Evolutionary conservation across 2,113 vertebrate species (phyloP).

Genomic region (Atlantisia rogersi): DNA sequence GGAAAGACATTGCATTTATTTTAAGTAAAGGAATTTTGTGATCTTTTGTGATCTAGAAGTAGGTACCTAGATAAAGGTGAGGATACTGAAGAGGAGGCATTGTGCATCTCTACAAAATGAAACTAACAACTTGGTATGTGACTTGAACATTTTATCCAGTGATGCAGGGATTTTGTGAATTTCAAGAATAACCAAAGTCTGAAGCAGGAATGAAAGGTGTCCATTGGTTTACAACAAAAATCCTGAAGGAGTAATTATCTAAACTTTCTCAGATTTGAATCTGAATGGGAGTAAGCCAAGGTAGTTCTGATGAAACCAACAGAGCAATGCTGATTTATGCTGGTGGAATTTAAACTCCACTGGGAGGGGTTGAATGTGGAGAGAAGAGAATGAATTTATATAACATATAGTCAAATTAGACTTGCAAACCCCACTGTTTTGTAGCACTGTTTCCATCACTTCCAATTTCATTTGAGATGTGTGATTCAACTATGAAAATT

Average conservation of each 20-base stretch:
- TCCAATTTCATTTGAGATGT: neutral
- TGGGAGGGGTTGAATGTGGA: neutral
- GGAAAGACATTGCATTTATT: no score
- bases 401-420: neutral
- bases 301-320: neutral
- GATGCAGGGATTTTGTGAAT: neutral
- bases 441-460: neutral
- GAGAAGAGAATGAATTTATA: neutral
- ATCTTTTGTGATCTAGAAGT: neutral
- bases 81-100: neutral
- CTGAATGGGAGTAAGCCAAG: neutral
- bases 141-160: neutral
- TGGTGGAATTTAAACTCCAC: neutral
- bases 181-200: neutral
- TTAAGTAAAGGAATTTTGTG: neutral
- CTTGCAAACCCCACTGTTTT: neutral
- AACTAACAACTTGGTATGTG: neutral
- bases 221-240: neutral
- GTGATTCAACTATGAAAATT: neutral
- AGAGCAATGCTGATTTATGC: neutral
- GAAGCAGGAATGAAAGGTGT: neutral
- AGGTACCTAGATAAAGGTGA: neutral
- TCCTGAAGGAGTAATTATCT: neutral
- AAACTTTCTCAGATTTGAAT: neutral
- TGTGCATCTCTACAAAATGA: neutral